Base-by-base conservation (phyloP, 1,140 invertebrate species). In the Drosophila rufa region DNA sequence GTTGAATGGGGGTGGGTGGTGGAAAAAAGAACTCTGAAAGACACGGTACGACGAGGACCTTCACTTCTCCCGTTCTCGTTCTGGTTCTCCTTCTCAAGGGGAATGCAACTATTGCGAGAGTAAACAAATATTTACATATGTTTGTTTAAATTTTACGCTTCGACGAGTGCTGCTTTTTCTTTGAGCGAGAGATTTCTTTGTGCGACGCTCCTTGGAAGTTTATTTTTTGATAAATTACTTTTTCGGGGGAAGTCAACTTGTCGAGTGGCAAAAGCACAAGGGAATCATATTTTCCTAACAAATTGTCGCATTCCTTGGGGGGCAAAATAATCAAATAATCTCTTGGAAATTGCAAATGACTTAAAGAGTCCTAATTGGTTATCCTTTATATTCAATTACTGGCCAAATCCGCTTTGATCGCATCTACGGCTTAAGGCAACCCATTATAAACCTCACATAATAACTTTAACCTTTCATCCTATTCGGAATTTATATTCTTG, bases 81-180 rank as follows among this genome's bases (percentile, higher is more conserved):
- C 22, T 25, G 3, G 22, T 25, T 6, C 58, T 65, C 15, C n/a
- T 50, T 55, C 67, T 68, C 48, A 12, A 48, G 50, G 58, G 62
- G 46, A 25, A 70, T 46, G 36, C 69, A 60, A 64, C 75, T 51
- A 59, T 74, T 69, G 25, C 33, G 55, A 65, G 56, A 62, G 66
- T 59, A 82, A 55, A 71, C 47, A 77, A 82, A 81, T 81, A 81
- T 81, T 82, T 82, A 79, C 61, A 82, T 82, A 57, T 69, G 64
- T 81, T 65, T 81, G 71, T 70, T 76, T 65, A 71, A 69, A 70
- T 79, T 79, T 61, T 19, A 65, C 51, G 66, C 74, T 57, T 61
- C 61, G 57, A 27, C 56, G 42, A 19, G 33, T 71, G 40, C 48
- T 53, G 12, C 43, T 9, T 59, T 47, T 53, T 46, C 70, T 60